phyloP scores from a whole-genome alignment of 2,797 vertebrate genomes.

The Pseudochromis fuscus region DNA sequence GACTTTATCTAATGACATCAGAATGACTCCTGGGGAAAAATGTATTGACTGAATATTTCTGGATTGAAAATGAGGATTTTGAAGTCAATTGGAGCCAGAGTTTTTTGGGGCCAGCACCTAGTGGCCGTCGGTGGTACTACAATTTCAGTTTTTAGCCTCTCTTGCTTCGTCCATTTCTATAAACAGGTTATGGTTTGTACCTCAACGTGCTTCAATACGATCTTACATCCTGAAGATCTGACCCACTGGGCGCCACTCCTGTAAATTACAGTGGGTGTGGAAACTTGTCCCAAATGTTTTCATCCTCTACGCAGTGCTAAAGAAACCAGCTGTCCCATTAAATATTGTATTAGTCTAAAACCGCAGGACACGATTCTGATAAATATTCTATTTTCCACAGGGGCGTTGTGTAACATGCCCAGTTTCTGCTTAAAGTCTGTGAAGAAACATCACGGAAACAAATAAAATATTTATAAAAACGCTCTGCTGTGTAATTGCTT shows the following conservation, averaged over 20 bases:
- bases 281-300: conserved; percentile 9
- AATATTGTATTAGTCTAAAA: conserved; percentile 21
- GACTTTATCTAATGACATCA: too few species aligned
- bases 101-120: too few species aligned
- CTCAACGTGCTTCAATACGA: neutral
- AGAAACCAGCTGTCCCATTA: neutral
- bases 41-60: too few species aligned
- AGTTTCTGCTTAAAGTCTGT: neutral
- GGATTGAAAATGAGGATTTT: too few species aligned
- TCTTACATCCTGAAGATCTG: neutral
- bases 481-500: conserved; percentile 22
- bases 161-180: neutral
- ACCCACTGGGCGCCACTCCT: neutral
- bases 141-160: conserved; percentile 34
- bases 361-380: neutral
- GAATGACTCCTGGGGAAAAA: too few species aligned
- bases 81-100: too few species aligned
- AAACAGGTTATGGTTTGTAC: neutral
- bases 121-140: too few species aligned
- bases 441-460: conserved; percentile 14
- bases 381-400: conserved; percentile 13
- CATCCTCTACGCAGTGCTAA: neutral
- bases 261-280: too few species aligned
- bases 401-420: neutral
- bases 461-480: conserved; percentile 42